A percentile compares a stretch with the other conserved stretches of the same genome.
Conservation (phyloP, 2,888 invertebrate genomes). For the Chouioia cunea region DNA sequence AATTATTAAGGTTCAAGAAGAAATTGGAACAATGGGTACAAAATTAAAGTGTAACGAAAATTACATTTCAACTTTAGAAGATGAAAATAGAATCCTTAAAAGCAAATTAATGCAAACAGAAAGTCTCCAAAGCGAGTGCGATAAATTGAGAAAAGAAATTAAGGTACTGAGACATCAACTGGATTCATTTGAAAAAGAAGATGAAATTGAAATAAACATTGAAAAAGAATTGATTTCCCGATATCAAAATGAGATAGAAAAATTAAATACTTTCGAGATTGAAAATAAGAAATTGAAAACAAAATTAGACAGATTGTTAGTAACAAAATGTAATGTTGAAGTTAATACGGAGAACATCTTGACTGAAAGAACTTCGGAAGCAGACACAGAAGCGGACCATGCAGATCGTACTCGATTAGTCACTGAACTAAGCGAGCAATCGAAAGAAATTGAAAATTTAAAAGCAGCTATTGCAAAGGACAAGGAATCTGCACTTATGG, state of each 20-base stretch:
- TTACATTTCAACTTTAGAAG: slow-evolving; percentile 42
- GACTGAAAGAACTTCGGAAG: not conserved
- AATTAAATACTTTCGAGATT: slow-evolving; percentile 3
- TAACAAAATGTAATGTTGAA: slow-evolving; percentile 32
- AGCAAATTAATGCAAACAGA: slow-evolving; percentile 43
- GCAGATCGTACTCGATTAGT: slow-evolving; percentile 35
- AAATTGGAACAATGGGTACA: not conserved
- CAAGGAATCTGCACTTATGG: slow-evolving; percentile 59
- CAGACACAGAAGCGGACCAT: slow-evolving; percentile 7
- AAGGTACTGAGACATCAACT: slow-evolving; percentile 12
- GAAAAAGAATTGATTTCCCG: slow-evolving; percentile 22
- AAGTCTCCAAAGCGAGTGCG: slow-evolving; percentile 1
- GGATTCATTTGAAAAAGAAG: slow-evolving; percentile 14
- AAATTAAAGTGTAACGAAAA: slow-evolving; percentile 26
- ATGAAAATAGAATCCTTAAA: slow-evolving; percentile 49
- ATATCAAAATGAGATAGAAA: slow-evolving; percentile 33
- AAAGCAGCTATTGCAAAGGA: slow-evolving; percentile 59
- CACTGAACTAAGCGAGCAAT: slow-evolving; percentile 54
- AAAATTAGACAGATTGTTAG: slow-evolving; percentile 47
- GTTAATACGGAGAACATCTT: slow-evolving; percentile 29
- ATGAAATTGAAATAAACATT: slow-evolving; percentile 22
- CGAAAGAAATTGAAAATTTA: slow-evolving; percentile 56
- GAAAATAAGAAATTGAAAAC: slow-evolving; percentile 42
- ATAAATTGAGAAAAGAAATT: slow-evolving; percentile 16
- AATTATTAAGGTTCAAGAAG: slow-evolving; percentile 16